Conservation (phyloP, 2,113 vertebrate genomes). For the Eubucco bourcierii region DNA sequence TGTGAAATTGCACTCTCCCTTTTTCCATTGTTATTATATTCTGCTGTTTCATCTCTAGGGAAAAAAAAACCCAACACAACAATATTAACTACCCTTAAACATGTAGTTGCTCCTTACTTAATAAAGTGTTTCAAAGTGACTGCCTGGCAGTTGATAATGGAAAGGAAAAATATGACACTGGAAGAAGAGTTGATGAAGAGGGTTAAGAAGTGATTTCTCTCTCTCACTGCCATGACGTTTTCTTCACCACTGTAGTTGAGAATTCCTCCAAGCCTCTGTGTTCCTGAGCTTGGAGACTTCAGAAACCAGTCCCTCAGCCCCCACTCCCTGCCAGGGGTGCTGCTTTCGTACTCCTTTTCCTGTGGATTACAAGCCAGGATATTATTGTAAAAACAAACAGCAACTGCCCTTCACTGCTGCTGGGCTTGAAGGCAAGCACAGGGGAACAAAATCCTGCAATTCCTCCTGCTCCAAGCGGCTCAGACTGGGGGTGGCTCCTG, state of each 20-base stretch:
- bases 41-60: background rate
- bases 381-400: conserved; percentile 64
- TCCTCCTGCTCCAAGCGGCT: background rate
- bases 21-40: background rate
- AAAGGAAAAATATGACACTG: background rate
- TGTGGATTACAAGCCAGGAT: conserved; percentile 69
- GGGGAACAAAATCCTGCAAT: conserved; percentile 2
- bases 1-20: background rate
- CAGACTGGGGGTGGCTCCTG: background rate
- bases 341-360: conserved; percentile 68
- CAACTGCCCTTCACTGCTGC: conserved; percentile 32
- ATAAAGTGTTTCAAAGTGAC: background rate
- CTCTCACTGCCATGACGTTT: conserved; percentile 33
- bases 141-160: background rate
- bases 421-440: conserved; percentile 23
- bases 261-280: conserved; percentile 53
- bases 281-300: conserved; percentile 35
- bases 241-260: conserved; percentile 27
- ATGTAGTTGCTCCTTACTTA: background rate
- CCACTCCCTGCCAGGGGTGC: conserved; percentile 31
- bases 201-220: conserved; percentile 20
- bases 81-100: background rate
- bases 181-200: background rate
- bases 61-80: background rate
- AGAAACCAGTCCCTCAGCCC: conserved; percentile 32